A percentile compares a stretch with the other conserved stretches of the same genome.
These are phyloP conservation scores for Coluber constrictor DNA, from an alignment of 2,797 vertebrate species.

Conservation along the genomic window DNA sequence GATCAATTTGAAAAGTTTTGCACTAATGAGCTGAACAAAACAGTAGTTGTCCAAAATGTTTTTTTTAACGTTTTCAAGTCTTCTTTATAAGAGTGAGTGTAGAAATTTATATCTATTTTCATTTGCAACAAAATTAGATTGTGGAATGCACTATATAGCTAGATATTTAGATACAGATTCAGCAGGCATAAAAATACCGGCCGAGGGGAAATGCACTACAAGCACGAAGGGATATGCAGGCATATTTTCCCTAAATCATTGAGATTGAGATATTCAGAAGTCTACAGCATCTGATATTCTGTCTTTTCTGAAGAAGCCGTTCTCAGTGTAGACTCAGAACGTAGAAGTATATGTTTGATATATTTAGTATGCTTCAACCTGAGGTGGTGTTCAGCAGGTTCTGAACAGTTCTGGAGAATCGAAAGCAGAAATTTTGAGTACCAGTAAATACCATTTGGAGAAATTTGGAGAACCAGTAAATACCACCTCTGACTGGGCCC, in stretches of 20 bases:
- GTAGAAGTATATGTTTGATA: background rate
- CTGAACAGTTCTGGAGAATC: too few species aligned
- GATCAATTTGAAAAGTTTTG: constrained; percentile 14
- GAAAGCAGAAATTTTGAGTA: too few species aligned
- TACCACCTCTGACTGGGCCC: too few species aligned
- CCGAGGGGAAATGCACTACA: constrained; percentile 12
- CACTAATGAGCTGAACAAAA: constrained; percentile 10
- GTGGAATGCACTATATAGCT: background rate
- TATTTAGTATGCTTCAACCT: background rate
- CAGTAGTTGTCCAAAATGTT: constrained; percentile 19
- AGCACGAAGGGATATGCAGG: background rate
- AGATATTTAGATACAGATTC: constrained; percentile 32
- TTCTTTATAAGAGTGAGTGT: constrained; percentile 18
- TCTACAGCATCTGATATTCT: background rate
- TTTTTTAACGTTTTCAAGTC: constrained; percentile 22
- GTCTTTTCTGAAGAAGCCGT: background rate
- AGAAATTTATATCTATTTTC: constrained; percentile 35
- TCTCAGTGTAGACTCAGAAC: background rate
- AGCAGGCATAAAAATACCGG: constrained; percentile 21
- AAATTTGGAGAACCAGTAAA: too few species aligned
- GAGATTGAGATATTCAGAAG: background rate
- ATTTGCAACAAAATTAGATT: constrained; percentile 29
- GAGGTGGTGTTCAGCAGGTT: too few species aligned
- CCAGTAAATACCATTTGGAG: too few species aligned
- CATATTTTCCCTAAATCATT: background rate